Base-by-base conservation (phyloP, 2,797 vertebrate genomes). In the Rhinichthys osculus region DNA sequence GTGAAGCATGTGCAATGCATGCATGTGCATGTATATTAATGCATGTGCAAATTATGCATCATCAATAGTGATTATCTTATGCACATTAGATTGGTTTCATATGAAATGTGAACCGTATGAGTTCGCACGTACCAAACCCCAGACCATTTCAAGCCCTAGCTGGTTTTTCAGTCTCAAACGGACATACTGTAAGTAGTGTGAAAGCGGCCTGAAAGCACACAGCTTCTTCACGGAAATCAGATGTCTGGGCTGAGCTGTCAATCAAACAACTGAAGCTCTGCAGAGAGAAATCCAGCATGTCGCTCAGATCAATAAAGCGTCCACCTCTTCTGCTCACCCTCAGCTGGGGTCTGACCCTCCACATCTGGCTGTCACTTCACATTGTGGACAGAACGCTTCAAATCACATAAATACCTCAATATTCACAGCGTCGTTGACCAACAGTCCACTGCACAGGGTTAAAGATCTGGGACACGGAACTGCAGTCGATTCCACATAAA, bases 241-340 rank as follows among this genome's bases (percentile, higher is more conserved):
- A 62, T 59, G 27, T 73, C 52, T 44, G 14, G n/a, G 62, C 69
- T 42, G 57, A 76, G 57, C 71, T 67, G 71, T 83, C 82, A 76
- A 66, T 83, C 82, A 76, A 5, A 52, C n/a, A 2, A 47, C 52
- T 64, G 44, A 16, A 76, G 72, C 35, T 1, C 78, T 10, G 38
- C 38, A 30, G 42, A 38, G 54, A 47, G 54, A 83, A 47, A 64
- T 47, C 52, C 54, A 74, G 3, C 38, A 64, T 76, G 42, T 74
- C 4, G 3, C 30, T 66, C 19, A 1, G 57, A 83, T 83, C 82
- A 62, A 83, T 83, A 66, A 19, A 50, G 4, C 16, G 44, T 7
- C 52, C 17, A 16, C 16, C 27, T 38, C 30, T 64, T 62, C 52
- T 33, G 81, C 38, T 23, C 52, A 11, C 17, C n/a, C 81, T 73